Base-by-base conservation (phyloP, 2,888 invertebrate species). In the Melipona bicolor region DNA sequence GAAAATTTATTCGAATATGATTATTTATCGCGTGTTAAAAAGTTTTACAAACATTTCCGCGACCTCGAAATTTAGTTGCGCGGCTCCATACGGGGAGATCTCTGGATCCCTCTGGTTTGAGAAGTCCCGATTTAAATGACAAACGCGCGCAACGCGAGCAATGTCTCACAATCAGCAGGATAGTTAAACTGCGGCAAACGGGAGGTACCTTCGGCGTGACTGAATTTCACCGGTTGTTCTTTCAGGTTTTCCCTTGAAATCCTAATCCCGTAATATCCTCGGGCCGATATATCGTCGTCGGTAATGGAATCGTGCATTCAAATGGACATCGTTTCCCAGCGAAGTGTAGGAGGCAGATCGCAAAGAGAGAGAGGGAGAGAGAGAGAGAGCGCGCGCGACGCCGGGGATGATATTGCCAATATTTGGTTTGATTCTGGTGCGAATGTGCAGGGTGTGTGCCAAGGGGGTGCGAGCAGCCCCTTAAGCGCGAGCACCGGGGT, bases 341-440 rank as follows among this genome's bases (percentile, higher is more conserved):
- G 65, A 77, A 43, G 86, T 80, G 81, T 82, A 87, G 88, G 88
- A 87, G 85, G 87, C 86, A 89, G 91, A 83, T 86, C 88, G 86
- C 76, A 81, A 74, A 85, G 88, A 86, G 61, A 61, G 52, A 52
- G 52, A 52, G 52, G 19, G 52, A 52, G 50, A 50, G 50, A 50
- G 52, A 17, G 52, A 17, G 21, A 17, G 5, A 17, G 19, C n/a
- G 24, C 24, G 24, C 24, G 87, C 91, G 5, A 93, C 92, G 88
- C 84, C 87, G 65, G 88, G 92, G 92, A 92, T 92, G 93, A 94
- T 94, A 94, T 94, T 94, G 94, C 92, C 94, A 94, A 94, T 94
- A 94, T 94, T 94, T 94, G 93, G 93, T 93, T 93, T 94, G 93
- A 94, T 94, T 94, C 93, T 92, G 91, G 89, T 90, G 90, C 90